Conservation (phyloP, 2,797 vertebrate genomes). For the Gorsachius magnificus region DNA sequence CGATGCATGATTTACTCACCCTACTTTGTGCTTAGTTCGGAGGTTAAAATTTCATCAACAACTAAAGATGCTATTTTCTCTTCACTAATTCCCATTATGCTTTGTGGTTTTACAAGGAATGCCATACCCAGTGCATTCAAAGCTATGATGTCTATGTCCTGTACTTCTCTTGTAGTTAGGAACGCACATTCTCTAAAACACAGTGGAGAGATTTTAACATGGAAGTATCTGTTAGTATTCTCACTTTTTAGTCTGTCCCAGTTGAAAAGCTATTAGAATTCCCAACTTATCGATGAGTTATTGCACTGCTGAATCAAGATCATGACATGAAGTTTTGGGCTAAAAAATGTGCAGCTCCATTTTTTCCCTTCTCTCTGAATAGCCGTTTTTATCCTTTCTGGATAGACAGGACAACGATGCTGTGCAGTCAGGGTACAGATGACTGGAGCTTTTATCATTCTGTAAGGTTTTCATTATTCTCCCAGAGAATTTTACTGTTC, state of each 20-base stretch:
- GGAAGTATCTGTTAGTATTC: background rate
- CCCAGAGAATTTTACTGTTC: background rate
- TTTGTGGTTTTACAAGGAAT: background rate
- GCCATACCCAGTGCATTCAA: background rate
- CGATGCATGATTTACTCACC: background rate
- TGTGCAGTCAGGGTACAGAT: background rate
- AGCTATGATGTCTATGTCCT: background rate
- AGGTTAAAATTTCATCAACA: background rate
- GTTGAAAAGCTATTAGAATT: background rate
- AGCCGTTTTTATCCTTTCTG: background rate
- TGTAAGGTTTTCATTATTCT: background rate
- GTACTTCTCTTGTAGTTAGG: background rate
- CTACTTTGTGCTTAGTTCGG: background rate
- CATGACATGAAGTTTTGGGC: background rate
- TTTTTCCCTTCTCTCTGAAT: background rate
- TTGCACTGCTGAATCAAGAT: background rate
- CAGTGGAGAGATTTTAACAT: background rate
- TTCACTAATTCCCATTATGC: background rate
- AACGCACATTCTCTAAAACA: background rate
- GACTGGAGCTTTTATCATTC: background rate
- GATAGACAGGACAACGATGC: background rate
- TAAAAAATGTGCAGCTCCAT: background rate
- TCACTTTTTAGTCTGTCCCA: background rate
- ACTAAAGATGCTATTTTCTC: background rate
- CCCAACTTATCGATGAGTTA: background rate